A percentile compares a stretch with the other conserved stretches of the same genome.
phyloP scores from a whole-genome alignment of 1,140 invertebrate genomes.

The Temnothorax longispinosus region DNA sequence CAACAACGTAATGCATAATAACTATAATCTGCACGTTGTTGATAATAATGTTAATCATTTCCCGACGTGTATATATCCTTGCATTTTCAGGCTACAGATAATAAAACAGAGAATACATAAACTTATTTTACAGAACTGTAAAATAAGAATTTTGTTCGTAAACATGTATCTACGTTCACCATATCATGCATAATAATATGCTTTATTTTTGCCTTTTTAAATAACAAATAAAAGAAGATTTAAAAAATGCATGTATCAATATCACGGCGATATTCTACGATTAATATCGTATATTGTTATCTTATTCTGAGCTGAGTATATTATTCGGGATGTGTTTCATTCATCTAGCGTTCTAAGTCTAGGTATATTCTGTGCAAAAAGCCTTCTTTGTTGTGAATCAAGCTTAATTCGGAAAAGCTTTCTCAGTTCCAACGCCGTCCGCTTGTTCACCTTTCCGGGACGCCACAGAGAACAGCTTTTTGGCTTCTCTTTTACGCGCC shows the following conservation, averaged over 20 bases:
- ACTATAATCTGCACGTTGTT: conserved; percentile 44
- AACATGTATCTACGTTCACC: background rate
- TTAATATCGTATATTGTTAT: too few species aligned
- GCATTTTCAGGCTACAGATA: background rate
- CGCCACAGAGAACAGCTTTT: conserved; percentile 63
- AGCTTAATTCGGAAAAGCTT: conserved; percentile 36
- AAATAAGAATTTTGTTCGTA: background rate
- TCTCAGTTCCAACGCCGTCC: background rate
- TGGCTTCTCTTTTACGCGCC: conserved; percentile 50
- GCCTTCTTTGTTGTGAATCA: background rate
- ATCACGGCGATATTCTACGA: too few species aligned
- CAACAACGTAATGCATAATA: conserved; percentile 11
- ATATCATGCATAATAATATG: background rate
- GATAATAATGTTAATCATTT: conserved; percentile 26
- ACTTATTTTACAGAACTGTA: background rate
- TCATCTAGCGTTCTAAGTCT: too few species aligned
- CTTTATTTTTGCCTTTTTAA: background rate
- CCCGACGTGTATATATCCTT: background rate
- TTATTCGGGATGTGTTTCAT: too few species aligned
- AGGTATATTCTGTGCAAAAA: background rate
- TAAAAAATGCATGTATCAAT: too few species aligned
- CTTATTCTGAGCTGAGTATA: too few species aligned
- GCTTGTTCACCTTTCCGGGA: background rate
- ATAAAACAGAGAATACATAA: background rate
- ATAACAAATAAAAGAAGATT: background rate